Percentiles rank a stretch among this genome's conserved stretches.
Evolutionary conservation across 2,113 vertebrate genomes (phyloP).

Genomic region (Campylomormyrus tamandua): DNA sequence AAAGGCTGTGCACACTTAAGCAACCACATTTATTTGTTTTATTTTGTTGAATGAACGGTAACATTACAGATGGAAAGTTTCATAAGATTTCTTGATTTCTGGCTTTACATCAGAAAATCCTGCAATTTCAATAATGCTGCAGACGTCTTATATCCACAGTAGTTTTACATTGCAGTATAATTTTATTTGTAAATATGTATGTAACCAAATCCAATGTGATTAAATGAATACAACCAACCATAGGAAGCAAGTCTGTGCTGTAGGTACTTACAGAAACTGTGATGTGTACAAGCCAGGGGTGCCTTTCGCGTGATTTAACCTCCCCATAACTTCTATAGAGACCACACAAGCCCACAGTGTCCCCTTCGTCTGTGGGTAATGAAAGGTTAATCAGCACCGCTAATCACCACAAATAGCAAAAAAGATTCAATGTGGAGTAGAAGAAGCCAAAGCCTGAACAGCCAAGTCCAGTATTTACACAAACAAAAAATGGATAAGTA

Average conservation of each 20-base stretch:
- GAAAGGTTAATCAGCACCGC: not conserved
- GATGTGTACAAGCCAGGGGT: slow-evolving; percentile 53
- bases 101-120: not conserved
- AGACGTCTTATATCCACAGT: not conserved
- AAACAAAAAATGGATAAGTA: not conserved
- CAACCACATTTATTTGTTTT: too few species aligned
- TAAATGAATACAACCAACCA: not conserved
- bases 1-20: too few species aligned
- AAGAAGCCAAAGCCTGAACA: not conserved
- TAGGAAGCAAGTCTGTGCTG: not conserved
- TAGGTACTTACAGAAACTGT: slow-evolving; percentile 25
- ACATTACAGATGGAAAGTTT: too few species aligned
- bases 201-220: not conserved
- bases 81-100: too few species aligned
- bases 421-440: not conserved
- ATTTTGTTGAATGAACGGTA: too few species aligned
- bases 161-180: not conserved
- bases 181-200: not conserved
- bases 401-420: not conserved
- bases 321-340: slow-evolving; percentile 41
- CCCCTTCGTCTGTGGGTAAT: slow-evolving; percentile 50
- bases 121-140: not conserved
- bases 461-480: not conserved
- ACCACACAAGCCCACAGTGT: slow-evolving; percentile 52
- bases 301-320: rapidly evolving